phyloP scores from a whole-genome alignment of 2,113 vertebrate genomes.

The Bambusicola thoracicus region DNA sequence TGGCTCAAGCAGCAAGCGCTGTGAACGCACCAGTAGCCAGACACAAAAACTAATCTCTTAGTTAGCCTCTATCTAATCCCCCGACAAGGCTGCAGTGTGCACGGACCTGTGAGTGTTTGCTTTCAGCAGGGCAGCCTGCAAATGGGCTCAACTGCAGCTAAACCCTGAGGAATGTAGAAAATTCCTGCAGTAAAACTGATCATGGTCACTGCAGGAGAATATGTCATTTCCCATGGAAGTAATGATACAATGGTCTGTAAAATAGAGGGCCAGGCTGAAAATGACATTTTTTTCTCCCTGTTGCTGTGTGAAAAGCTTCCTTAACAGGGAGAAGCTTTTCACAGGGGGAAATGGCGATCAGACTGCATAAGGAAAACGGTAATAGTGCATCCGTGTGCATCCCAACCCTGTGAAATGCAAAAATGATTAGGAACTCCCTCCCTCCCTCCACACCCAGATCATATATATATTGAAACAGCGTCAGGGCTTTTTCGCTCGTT shows the following conservation, averaged over 20 bases:
- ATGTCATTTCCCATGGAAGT: not conserved
- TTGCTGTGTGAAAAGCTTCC: not conserved
- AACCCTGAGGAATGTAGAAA: not conserved
- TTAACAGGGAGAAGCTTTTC: no score
- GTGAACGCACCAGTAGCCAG: not conserved
- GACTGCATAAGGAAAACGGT: not conserved
- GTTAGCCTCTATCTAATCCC: not conserved
- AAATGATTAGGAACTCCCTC: not conserved
- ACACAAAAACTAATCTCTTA: not conserved
- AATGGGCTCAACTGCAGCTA: not conserved
- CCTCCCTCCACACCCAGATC: not conserved
- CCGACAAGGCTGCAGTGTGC: not conserved
- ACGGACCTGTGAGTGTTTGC: not conserved
- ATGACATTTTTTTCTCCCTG: fast-evolving
- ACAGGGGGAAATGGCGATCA: fast-evolving
- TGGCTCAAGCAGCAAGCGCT: not conserved
- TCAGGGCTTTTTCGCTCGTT: not conserved
- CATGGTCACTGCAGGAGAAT: not conserved
- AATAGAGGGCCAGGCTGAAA: not conserved
- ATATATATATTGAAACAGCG: not conserved
- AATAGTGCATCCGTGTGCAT: fast-evolving
- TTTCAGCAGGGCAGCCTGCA: not conserved
- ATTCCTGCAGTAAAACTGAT: not conserved
- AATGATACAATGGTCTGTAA: not conserved
- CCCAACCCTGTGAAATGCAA: not conserved